Evolutionary conservation across 2,797 vertebrate species (phyloP).

Genomic region (Cryptoblepharus egeriae): DNA sequence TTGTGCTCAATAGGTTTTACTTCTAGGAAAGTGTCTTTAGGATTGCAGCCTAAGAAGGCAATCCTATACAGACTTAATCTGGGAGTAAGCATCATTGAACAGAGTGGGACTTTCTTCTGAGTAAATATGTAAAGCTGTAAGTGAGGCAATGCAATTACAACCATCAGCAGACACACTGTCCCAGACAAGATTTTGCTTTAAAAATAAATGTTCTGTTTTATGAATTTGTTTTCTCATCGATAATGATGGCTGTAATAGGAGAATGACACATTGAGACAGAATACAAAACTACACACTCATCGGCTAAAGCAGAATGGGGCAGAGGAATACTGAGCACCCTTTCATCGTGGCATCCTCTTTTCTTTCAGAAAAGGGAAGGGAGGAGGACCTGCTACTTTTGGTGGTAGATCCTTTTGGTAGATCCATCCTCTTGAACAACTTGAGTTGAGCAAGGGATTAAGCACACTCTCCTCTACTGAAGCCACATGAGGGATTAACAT

Average conservation of each 20-base stretch:
- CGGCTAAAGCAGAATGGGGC: neutral
- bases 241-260: neutral
- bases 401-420: too few species aligned
- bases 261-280: neutral
- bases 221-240: too few species aligned
- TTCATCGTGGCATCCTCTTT: neutral
- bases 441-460: neutral
- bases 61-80: too few species aligned
- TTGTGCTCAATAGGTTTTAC: too few species aligned
- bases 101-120: too few species aligned
- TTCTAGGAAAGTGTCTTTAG: too few species aligned
- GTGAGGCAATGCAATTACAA: neutral
- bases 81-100: too few species aligned
- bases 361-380: neutral
- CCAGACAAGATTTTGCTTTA: neutral
- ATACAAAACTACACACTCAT: neutral
- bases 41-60: too few species aligned
- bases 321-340: neutral
- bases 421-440: neutral
- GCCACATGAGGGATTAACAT: neutral
- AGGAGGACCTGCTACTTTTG: too few species aligned
- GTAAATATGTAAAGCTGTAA: too few species aligned
- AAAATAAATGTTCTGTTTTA: neutral
- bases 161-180: neutral
- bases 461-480: too few species aligned